These are phyloP conservation scores for Amphiduros pacificus DNA, from an alignment of 2,888 invertebrate species.

Conservation along the genomic window DNA sequence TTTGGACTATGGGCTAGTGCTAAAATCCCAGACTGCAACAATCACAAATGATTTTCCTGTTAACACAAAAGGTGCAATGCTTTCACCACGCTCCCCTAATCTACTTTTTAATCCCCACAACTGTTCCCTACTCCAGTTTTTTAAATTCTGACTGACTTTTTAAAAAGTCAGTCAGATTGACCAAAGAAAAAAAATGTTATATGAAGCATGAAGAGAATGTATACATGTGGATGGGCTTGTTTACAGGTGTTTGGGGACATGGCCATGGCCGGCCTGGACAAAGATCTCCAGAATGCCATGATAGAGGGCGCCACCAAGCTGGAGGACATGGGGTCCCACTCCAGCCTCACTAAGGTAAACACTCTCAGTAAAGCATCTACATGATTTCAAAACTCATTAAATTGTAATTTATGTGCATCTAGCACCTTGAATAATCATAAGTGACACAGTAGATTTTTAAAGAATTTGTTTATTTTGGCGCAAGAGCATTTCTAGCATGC, in stretches of 20 bases:
- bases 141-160: background rate
- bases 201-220: background rate
- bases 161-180: background rate
- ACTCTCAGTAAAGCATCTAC: background rate
- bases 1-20: too few species aligned
- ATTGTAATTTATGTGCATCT: background rate
- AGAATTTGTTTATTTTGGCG: too few species aligned
- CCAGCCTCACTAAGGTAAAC: background rate
- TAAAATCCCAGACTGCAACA: too few species aligned
- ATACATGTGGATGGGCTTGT: background rate
- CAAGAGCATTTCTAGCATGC: too few species aligned
- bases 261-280: constrained; percentile 52
- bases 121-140: too few species aligned
- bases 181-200: too few species aligned
- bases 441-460: too few species aligned
- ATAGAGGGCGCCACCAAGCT: constrained; percentile 41
- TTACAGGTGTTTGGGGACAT: constrained; percentile 56
- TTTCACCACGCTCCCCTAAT: too few species aligned
- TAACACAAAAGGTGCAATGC: too few species aligned
- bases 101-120: too few species aligned
- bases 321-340: constrained; percentile 36
- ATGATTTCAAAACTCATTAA: background rate
- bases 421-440: too few species aligned
- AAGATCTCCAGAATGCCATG: constrained; percentile 48
- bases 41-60: too few species aligned